phyloP scores from a whole-genome alignment of 2,888 invertebrate species.

The Diloba caeruleocephala region DNA sequence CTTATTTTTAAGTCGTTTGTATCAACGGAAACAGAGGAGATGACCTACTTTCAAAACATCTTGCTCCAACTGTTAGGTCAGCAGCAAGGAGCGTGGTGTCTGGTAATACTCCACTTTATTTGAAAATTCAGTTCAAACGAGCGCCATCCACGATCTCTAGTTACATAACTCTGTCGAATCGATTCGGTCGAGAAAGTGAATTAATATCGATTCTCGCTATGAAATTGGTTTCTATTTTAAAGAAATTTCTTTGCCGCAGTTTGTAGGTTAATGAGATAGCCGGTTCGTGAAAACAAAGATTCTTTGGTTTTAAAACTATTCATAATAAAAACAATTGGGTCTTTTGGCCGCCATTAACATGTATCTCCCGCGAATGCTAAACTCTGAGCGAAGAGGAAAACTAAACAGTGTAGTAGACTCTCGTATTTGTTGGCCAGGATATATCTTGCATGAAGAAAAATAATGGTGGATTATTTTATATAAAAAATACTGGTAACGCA shows the following conservation, averaged over 20 bases:
- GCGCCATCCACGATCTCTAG: slow-evolving; percentile 37
- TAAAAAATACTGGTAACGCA: too few species aligned
- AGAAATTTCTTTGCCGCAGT: slow-evolving; percentile 54
- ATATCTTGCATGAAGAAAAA: too few species aligned
- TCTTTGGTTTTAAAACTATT: neutral
- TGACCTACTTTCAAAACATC: too few species aligned
- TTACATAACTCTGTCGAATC: slow-evolving; percentile 65
- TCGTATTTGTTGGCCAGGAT: too few species aligned
- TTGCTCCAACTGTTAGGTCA: neutral
- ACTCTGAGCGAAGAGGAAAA: too few species aligned
- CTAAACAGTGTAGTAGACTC: too few species aligned
- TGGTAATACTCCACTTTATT: slow-evolving; percentile 24
- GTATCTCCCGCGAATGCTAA: too few species aligned
- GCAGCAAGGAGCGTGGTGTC: slow-evolving; percentile 27
- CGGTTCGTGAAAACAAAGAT: slow-evolving; percentile 10
- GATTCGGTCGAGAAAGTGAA: slow-evolving; percentile 70
- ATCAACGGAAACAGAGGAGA: too few species aligned
- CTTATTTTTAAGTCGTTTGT: too few species aligned
- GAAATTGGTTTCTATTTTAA: slow-evolving; percentile 66
- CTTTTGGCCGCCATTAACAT: too few species aligned
- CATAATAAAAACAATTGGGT: neutral
- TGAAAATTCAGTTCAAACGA: slow-evolving; percentile 9
- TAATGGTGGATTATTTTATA: too few species aligned
- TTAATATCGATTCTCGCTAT: slow-evolving; percentile 62
- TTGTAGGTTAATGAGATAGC: slow-evolving; percentile 45